Conservation (phyloP, 37 sponge, comb jelly and placozoan species). For the Geodia barretti region DNA sequence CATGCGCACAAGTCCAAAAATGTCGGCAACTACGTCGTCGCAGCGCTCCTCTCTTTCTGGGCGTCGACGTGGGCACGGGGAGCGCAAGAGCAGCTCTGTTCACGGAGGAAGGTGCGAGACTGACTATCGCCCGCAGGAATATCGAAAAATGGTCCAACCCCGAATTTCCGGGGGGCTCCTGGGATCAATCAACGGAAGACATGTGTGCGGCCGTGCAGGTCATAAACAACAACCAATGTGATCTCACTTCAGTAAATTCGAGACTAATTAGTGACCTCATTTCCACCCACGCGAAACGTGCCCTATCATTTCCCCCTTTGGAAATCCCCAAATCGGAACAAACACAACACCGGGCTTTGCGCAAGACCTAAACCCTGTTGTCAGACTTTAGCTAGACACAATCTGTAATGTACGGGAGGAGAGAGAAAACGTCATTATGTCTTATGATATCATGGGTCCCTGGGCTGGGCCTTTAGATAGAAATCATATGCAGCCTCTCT, state of each 20-base stretch:
- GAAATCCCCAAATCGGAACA: too few species aligned
- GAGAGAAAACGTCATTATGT: too few species aligned
- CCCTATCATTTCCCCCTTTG: background rate
- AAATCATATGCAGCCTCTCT: too few species aligned
- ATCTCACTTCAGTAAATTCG: background rate
- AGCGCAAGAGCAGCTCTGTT: constrained; percentile 79
- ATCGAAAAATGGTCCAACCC: constrained; percentile 46
- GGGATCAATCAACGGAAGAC: constrained; percentile 80
- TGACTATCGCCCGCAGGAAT: background rate
- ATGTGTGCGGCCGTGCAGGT: constrained; percentile 81
- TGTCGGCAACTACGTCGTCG: background rate
- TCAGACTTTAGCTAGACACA: too few species aligned
- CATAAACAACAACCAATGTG: background rate
- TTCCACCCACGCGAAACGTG: background rate
- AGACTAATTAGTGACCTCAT: background rate
- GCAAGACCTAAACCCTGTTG: too few species aligned
- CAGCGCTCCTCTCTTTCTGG: constrained; percentile 37
- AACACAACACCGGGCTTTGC: too few species aligned
- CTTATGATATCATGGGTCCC: too few species aligned
- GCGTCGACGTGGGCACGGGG: constrained; percentile 89
- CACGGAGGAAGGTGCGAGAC: constrained; percentile 26
- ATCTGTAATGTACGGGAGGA: too few species aligned
- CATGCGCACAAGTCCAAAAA: background rate
- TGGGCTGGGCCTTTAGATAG: too few species aligned
- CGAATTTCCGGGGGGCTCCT: constrained; percentile 32